Base-by-base conservation (phyloP, 2,888 invertebrate genomes). In the Theristus sp. region DNA sequence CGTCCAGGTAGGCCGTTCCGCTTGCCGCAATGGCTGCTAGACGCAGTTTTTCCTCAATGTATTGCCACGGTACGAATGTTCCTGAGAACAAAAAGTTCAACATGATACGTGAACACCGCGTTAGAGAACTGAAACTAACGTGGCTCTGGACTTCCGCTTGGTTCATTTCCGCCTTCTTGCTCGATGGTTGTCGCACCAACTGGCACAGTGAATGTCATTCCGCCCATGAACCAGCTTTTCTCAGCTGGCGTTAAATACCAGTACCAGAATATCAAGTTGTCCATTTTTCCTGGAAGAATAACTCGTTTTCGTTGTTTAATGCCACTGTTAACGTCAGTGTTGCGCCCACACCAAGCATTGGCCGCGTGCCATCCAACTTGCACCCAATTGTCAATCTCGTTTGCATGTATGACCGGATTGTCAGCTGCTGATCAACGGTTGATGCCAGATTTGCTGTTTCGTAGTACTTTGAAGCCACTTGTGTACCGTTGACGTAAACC, bases 391-490 rank as follows among this genome's bases (percentile, higher is more conserved):
- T 52, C 52, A 52, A 25, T n/a, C n/a, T n/a, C n/a, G n/a, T n/a
- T n/a, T 22, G 22, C n/a, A 52, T 6, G 38, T 38, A 6, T 13
- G 38, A 38, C 17, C 10, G 38, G 6, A 38, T 17, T 17, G 38
- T n/a, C n/a, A n/a, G n/a, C n/a, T n/a, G n/a, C n/a, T n/a, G n/a
- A n/a, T n/a, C n/a, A 22, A n/a, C 22, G n/a, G 22, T 25, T 6
- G 52, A 3, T 22, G n/a, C 10, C 52, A 52, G 3, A 10, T 10
- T 52, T 6, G 25, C 54, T 10, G 54, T 54, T 24, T 26, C 38
- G 28, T 58, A 47, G 24, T 38, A 49, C 24, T 57, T 57, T 57
- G 47, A 57, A 20, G 57, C 57, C 38, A 46, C 47, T n/a, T 29
- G 24, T 22, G 31, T 30, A 3, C 26, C 26, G 31, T 60, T 60